Percentiles rank a stretch among this genome's conserved stretches.
phyloP scores from a whole-genome alignment of 2,113 vertebrate genomes.

The Clupea harengus region DNA sequence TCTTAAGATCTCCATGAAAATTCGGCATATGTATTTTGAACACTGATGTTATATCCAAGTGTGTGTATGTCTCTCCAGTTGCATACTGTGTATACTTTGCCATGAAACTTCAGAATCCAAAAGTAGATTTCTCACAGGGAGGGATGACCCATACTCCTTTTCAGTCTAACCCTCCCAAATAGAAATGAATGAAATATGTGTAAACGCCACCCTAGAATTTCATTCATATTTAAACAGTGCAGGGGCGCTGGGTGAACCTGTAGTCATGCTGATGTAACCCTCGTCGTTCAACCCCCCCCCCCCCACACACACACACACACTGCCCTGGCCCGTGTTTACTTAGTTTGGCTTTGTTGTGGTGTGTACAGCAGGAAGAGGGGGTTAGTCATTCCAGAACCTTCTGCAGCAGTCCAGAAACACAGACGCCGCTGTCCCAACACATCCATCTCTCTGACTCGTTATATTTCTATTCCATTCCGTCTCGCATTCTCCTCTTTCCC shows the following conservation, averaged over 20 bases:
- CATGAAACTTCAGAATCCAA: too few species aligned
- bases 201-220: not conserved
- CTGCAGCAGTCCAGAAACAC: not conserved
- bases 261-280: slow-evolving; percentile 1
- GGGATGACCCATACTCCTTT: not conserved
- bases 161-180: not conserved
- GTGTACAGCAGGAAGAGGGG: not conserved
- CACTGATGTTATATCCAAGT: too few species aligned
- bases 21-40: too few species aligned
- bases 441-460: slow-evolving; percentile 33
- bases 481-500: slow-evolving; percentile 13
- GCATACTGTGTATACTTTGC: too few species aligned
- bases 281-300: not conserved
- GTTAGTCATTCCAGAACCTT: slow-evolving; percentile 24
- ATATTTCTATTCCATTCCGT: slow-evolving; percentile 29
- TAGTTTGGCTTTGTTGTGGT: not conserved
- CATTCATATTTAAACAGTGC: not conserved
- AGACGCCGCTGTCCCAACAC: slow-evolving; percentile 15
- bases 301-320: not conserved
- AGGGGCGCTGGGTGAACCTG: not conserved
- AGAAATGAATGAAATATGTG: not conserved
- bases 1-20: too few species aligned
- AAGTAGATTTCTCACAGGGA: not conserved
- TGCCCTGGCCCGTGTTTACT: not conserved
- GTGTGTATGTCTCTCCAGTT: too few species aligned